Base-by-base conservation (phyloP, 2,113 vertebrate species). In the Sander vitreus region DNA sequence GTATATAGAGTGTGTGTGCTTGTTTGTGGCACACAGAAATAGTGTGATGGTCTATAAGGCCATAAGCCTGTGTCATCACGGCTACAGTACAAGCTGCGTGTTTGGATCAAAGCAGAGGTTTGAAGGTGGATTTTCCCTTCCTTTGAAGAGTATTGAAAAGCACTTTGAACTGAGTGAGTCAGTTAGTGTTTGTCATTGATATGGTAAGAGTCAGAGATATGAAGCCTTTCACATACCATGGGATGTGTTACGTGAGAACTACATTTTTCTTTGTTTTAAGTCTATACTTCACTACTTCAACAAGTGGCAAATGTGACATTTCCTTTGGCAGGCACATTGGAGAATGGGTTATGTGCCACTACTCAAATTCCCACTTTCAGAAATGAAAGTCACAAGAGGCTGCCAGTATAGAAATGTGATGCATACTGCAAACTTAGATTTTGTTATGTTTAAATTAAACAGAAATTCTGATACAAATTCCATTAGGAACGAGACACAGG, bases 61-160 rank as follows among this genome's bases (percentile, higher is more conserved):
- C 53, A 14, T 88, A 79, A 90, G 86, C 86, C 80, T 0, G 21
- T 45, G 82, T 73, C 82, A 68, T 45, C 65, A 65, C 51, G 47
- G 48, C 66, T 76, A 16, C 25, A 62, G 68, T 27, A 13, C 30
- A n/a, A 75, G 79, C 66, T 53, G 60, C 36, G 53, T 79, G 78
- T 83, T 71, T 68, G 71, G 80, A 92, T 91, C 88, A 91, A 90
- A 92, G 90, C 75, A 39, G 58, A 76, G 76, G 81, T 88, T 66
- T 67, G 63, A 78, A 71, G 69, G 62, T 82, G 80, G 78, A 90
- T 91, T 91, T 90, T 77, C 83, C 73, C 59, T 62, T 43, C 76
- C 79, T 89, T 91, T 92, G 83, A 91, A 82, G 48, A 65, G 57
- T 47, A 76, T 79, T 76, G 33, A 85, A 80, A 69, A 36, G 23